These are phyloP conservation scores for Coleophora flavipennella DNA, from an alignment of 2,888 invertebrate species.

Conservation along the genomic window DNA sequence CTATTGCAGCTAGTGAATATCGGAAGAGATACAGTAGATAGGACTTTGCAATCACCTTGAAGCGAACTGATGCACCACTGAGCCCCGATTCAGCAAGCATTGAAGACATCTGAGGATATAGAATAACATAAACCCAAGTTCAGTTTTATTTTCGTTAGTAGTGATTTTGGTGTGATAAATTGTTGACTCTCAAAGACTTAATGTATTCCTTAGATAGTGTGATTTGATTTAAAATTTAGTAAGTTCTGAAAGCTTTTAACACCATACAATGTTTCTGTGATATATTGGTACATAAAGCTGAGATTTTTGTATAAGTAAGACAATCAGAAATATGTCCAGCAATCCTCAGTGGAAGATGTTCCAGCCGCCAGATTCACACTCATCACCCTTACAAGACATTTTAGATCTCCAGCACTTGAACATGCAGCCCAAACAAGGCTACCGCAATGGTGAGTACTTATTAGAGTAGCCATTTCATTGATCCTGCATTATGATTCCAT, in stretches of 20 bases:
- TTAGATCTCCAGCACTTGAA: slow-evolving; percentile 79
- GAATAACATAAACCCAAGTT: slow-evolving; percentile 53
- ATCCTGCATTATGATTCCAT: background rate
- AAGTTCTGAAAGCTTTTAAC: slow-evolving; percentile 39
- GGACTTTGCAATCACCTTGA: slow-evolving; percentile 41
- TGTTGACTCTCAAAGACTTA: slow-evolving; percentile 42
- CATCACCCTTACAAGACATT: slow-evolving; percentile 87
- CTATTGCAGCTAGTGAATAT: slow-evolving; percentile 50
- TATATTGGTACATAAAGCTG: slow-evolving; percentile 55
- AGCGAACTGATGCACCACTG: slow-evolving; percentile 55
- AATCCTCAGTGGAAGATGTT: slow-evolving; percentile 92
- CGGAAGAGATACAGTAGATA: slow-evolving; percentile 40
- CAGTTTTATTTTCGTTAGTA: slow-evolving; percentile 64
- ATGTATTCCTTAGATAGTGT: slow-evolving; percentile 54
- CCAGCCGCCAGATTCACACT: slow-evolving; percentile 91
- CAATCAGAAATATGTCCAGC: slow-evolving; percentile 76
- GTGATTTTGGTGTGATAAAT: slow-evolving; percentile 50
- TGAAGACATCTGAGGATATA: slow-evolving; percentile 90
- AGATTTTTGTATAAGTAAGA: slow-evolving; percentile 63
- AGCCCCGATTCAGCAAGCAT: slow-evolving; percentile 89
- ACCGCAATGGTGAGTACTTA: slow-evolving; percentile 60
- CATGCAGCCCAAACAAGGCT: slow-evolving; percentile 64
- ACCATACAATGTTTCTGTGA: slow-evolving; percentile 62
- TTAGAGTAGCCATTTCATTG: too few relatives aligned
- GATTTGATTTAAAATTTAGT: slow-evolving; percentile 53